Evolutionary conservation across 1,140 invertebrate genomes (phyloP).

Genomic region (Scaptomyza hsui): DNA sequence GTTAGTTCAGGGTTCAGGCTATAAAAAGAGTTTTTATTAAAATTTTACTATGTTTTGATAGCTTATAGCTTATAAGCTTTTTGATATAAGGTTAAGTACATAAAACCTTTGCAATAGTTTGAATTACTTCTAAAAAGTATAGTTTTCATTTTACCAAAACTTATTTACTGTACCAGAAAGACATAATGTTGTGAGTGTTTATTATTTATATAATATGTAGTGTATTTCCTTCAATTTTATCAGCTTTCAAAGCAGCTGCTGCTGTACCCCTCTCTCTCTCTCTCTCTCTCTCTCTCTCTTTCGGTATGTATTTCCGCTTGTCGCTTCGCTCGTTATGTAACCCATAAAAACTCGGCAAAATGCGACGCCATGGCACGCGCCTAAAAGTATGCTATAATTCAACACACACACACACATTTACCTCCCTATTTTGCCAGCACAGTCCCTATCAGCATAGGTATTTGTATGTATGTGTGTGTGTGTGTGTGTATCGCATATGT

Average conservation of each 20-base stretch:
- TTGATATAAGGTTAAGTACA: no score
- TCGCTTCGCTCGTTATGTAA: constrained; percentile 74
- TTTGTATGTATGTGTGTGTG: constrained; percentile 30
- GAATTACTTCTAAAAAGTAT: background rate
- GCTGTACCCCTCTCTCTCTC: constrained; percentile 7
- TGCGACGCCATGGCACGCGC: constrained; percentile 75
- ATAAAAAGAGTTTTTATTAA: no score
- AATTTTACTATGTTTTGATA: no score
- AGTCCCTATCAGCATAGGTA: constrained; percentile 5
- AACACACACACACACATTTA: constrained; percentile 24
- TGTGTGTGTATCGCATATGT: constrained; percentile 35
- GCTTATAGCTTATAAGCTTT: no score
- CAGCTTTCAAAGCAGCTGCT: constrained; percentile 27
- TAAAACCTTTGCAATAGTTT: background rate
- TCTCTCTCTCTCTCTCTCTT: constrained; percentile 7
- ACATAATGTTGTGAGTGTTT: background rate
- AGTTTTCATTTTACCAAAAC: background rate
- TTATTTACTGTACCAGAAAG: constrained; percentile 14
- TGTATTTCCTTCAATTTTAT: constrained; percentile 7
- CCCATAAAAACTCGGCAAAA: constrained; percentile 78
- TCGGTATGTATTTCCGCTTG: constrained; percentile 56
- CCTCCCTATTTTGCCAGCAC: constrained; percentile 14
- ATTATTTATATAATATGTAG: background rate
- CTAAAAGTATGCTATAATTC: constrained; percentile 82
- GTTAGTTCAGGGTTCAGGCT: no score